phyloP scores from a whole-genome alignment of 2,113 vertebrate genomes.

The Reinhardtius hippoglossoides region DNA sequence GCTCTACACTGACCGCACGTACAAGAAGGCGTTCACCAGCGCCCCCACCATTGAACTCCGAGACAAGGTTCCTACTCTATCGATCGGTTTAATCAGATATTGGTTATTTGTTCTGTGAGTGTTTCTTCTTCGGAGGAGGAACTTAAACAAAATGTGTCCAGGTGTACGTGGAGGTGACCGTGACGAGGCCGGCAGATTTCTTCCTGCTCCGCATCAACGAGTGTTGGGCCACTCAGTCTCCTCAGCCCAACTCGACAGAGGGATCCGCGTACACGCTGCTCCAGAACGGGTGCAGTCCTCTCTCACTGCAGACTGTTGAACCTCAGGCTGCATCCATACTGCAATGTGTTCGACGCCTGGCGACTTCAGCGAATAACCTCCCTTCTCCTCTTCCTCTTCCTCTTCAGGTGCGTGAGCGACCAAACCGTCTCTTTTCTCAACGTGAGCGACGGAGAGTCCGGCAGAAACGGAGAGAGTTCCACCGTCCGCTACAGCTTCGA shows the following conservation, averaged over 20 bases:
- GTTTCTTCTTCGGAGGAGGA: not conserved
- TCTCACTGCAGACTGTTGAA: fast-evolving
- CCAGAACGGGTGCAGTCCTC: conserved; percentile 71
- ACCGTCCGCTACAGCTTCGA: conserved; percentile 77
- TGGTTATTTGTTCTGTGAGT: not conserved
- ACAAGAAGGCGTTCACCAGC: conserved; percentile 50
- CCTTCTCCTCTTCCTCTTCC: not conserved
- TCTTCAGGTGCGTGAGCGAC: conserved; percentile 73
- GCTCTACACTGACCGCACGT: conserved; percentile 74
- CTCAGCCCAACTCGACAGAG: conserved; percentile 46
- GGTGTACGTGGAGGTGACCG: conserved; percentile 78
- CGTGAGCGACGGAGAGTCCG: not conserved
- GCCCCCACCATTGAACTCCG: conserved; percentile 75
- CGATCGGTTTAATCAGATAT: not conserved
- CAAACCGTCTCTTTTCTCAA: conserved; percentile 67
- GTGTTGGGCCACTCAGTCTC: conserved; percentile 79
- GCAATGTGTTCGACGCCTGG: not conserved
- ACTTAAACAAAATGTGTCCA: conserved; percentile 13
- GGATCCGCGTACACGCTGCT: conserved; percentile 68
- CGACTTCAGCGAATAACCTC: not conserved
- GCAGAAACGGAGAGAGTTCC: conserved; percentile 64
- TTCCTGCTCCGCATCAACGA: conserved; percentile 76
- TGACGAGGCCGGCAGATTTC: conserved; percentile 71
- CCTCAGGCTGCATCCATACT: too few relatives aligned
- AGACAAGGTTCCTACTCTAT: conserved; percentile 57